Base-by-base conservation (phyloP, 2,797 vertebrate species). In the Phaenicophaeus curvirostris region DNA sequence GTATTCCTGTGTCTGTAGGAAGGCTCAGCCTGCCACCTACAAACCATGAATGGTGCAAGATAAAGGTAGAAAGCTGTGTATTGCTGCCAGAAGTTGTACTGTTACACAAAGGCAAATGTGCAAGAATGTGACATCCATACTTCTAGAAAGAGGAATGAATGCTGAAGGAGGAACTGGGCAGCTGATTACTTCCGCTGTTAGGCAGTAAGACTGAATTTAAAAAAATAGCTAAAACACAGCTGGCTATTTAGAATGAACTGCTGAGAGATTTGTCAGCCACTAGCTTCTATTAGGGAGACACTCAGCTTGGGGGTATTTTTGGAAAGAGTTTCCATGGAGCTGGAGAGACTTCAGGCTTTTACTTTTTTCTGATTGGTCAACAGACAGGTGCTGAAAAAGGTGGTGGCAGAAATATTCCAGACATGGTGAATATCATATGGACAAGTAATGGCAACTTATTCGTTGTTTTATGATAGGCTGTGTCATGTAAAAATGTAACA, bases 381-480 rank as follows among this genome's bases (percentile, higher is more conserved):
- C 15, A 54, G 92, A 88, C 97, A 98, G 97, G 96, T 97, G 97
- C 91, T 96, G 93, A 88, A 95, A 96, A 96, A 97, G 91, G 92
- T 97, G 96, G 96, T 95, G 96, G 93, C 94, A 97, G 97, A 97
- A 97, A 94, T 97, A 94, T 89, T 95, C 74, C 96, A 97, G 97
- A 92, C 93, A 2, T 69, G 33, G 41, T 90, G 37, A 58, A 68
- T 92, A 57, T 68, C 68, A 76, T 42, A 75, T 16, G 15, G 59
- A 61, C 48, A 74, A 72, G 82, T 33, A 95, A 78, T 0, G 46
- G 62, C 21, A 59, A 53, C 62, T 76, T 72, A 51, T 25, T 91
- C 85, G 73, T 66, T 57, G 35, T 46, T 88, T 91, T 82, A n/a
- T 67, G 30, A 69, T 76, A 78, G n/a, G 16, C 39, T 85, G 10